Evolutionary conservation across 2,888 invertebrate genomes (phyloP), one percentile per base, ranked within the genome.

Genomic region (Amphipoea lucens): DNA sequence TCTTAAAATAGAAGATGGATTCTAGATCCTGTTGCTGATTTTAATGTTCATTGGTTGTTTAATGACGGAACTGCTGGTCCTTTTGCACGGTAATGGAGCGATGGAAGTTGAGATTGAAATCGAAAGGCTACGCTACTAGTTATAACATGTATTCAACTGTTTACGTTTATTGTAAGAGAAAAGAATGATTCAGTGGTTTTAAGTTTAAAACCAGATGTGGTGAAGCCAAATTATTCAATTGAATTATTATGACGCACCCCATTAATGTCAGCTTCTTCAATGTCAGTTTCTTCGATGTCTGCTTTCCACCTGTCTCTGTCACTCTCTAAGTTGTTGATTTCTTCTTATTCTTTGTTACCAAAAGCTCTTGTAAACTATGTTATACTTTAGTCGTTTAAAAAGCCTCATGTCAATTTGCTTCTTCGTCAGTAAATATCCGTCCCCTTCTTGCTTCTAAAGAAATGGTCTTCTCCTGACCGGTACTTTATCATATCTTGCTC

Each of bases 1-100:
- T 71, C 74, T 74, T 51, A 63, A 70, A 86, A 76, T 76, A 82
- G 57, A n/a, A 62, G 12, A 54, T 45, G 17, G 6, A 14, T 12
- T 63, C 54, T 71, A 82, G 82, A 76, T 86, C 82, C 86, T 82
- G 74, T 86, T 84, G 12, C 1, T 70, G 23, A 36, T 51, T 40
- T 76, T 62, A 17, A n/a, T 36, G 36, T 4, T 7, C 45, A 51
- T 63, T 74, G 11, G 11, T 60, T 60, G n/a, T 45, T 68, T 48
- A 20, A 0, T 54, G 0, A 36, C 1, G 5, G 4, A 11, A 11
- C 4, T 2, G 29, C 14, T 54, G 4, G 5, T 29, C 1, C 2
- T n/a, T 67, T 51, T 29, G 11, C 23, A 1, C 14, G 11, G 6
- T n/a, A 54, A 51, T 14, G 2, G 29, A 29, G 14, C 11, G 5